Conservation (phyloP, 2,797 vertebrate species). For the Adrianichthys oophorus region DNA sequence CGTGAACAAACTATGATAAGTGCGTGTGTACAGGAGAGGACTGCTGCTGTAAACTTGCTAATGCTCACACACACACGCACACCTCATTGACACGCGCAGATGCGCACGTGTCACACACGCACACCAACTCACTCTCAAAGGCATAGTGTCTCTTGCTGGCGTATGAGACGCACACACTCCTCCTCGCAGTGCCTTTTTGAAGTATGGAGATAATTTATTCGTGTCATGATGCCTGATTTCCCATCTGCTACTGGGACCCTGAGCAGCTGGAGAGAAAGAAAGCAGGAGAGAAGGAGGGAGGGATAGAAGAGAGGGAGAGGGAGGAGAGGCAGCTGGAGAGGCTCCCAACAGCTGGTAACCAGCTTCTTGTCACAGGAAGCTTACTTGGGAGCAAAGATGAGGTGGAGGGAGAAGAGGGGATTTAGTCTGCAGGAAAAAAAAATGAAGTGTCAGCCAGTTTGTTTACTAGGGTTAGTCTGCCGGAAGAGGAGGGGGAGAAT, state of each 20-base stretch:
- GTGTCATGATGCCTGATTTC: conserved; percentile 81
- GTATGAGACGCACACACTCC: conserved; percentile 44
- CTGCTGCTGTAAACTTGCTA: conserved; percentile 60
- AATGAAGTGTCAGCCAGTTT: conserved; percentile 55
- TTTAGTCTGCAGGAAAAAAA: conserved; percentile 52
- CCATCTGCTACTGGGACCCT: conserved; percentile 84
- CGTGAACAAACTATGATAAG: conserved; percentile 15
- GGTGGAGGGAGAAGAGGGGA: conserved; percentile 32
- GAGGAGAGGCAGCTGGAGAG: conserved; percentile 72
- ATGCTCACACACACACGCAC: conserved; percentile 42
- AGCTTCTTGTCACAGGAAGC: conserved; percentile 77
- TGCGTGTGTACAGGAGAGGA: conserved; percentile 21
- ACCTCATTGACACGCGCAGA: conserved; percentile 26
- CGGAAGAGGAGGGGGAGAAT: conserved; percentile 17
- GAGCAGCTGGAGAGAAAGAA: conserved; percentile 77
- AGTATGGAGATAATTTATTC: conserved; percentile 84
- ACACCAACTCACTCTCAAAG: conserved; percentile 41
- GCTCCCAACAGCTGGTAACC: conserved; percentile 78
- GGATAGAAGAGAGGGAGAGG: conserved; percentile 50
- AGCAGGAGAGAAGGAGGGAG: conserved; percentile 39
- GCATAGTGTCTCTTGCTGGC: conserved; percentile 46
- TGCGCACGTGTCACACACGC: conserved; percentile 29
- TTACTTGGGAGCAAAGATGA: conserved; percentile 58
- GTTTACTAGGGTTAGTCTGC: conserved; percentile 56
- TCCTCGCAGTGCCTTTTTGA: conserved; percentile 70